A percentile compares a stretch with the other conserved stretches of the same genome.
Conservation (phyloP, 2,113 vertebrate species). For the Budorcas taxicolor region DNA sequence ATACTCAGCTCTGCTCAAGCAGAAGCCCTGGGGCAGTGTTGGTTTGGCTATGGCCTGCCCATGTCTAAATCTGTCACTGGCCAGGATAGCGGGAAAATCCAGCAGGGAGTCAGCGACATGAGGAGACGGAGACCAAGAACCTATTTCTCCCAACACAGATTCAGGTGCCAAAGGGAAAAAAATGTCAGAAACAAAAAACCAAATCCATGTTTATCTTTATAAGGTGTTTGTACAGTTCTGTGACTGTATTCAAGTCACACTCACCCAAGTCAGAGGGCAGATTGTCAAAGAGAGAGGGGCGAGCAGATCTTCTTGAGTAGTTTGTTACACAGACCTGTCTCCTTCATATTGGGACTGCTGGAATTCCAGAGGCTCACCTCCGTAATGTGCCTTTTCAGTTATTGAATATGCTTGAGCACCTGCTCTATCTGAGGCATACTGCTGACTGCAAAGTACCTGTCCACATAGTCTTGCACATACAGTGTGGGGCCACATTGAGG, state of each 20-base stretch:
- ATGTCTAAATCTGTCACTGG: neutral
- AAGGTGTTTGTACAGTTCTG: neutral
- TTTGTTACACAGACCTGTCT: neutral
- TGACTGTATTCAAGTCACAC: neutral
- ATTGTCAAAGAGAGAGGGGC: neutral
- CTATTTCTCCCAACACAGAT: neutral
- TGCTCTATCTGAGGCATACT: neutral
- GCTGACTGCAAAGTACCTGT: neutral
- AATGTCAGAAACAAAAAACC: neutral
- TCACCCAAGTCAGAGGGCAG: neutral
- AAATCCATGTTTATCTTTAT: neutral
- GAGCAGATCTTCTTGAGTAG: neutral
- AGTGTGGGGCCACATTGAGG: rapidly evolving
- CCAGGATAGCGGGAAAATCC: neutral
- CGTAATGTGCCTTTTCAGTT: neutral
- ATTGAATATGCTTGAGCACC: neutral
- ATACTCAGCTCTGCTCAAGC: neutral
- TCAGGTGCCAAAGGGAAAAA: neutral
- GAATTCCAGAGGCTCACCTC: neutral
- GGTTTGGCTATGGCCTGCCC: neutral
- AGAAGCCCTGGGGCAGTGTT: neutral
- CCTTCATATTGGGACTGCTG: neutral
- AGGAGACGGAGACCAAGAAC: neutral
- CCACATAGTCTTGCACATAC: neutral
- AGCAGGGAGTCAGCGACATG: neutral